Conservation (phyloP, 30 jellyfish, hydroid and myxozoan species). For the Morbakka virulenta region DNA sequence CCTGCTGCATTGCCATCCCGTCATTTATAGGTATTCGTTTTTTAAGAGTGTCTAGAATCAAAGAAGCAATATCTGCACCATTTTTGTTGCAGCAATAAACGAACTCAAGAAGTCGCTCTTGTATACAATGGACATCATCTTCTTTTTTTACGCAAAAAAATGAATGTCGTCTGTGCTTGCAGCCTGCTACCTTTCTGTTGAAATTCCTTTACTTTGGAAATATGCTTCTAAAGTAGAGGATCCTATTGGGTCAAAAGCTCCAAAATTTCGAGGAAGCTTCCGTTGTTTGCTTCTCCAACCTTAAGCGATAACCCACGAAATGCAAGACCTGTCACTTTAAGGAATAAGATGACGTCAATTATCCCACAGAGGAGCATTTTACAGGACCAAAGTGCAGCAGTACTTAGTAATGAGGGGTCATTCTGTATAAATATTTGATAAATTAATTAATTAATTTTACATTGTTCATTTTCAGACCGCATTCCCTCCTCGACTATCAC, state of each 20-base stretch:
- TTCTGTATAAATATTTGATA: no score
- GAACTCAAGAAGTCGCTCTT: constrained; percentile 35
- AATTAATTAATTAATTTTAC: no score
- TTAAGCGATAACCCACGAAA: constrained; percentile 52
- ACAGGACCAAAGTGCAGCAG: no score
- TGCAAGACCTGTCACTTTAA: constrained; percentile 35
- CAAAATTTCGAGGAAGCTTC: constrained; percentile 4
- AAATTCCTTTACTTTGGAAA: constrained; percentile 34
- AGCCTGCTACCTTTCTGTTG: constrained; percentile 50
- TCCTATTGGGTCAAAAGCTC: neutral
- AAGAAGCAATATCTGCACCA: constrained; percentile 34
- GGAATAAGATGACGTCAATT: constrained; percentile 28
- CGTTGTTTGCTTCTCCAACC: constrained; percentile 35
- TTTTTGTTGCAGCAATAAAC: constrained; percentile 54
- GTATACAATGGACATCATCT: no score
- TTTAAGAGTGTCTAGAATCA: constrained; percentile 48
- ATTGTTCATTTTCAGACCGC: constrained; percentile 43
- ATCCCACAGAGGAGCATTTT: constrained; percentile 15
- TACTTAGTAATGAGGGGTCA: no score
- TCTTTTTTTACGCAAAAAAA: constrained; percentile 24
- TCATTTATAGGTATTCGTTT: no score
- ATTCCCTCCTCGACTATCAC: constrained; percentile 38
- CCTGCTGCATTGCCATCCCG: no score
- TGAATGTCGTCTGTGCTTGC: constrained; percentile 46
- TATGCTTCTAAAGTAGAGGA: neutral